These are phyloP conservation scores for Fissipunctia ypsillon DNA, from an alignment of 2,888 invertebrate species.

Conservation along the genomic window DNA sequence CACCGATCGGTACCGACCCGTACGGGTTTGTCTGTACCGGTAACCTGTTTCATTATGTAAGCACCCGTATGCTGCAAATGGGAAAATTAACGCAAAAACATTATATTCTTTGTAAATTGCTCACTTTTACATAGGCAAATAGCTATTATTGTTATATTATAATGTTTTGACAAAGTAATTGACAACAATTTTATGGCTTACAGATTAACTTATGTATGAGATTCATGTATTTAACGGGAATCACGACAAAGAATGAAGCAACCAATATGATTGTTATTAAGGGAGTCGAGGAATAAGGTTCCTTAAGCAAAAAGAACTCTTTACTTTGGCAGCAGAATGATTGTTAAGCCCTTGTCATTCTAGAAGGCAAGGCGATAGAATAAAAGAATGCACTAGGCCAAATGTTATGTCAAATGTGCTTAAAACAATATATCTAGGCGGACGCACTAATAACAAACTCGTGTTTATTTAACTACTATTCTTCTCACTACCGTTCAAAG, in stretches of 20 bases:
- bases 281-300: too few relatives aligned
- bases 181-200: constrained; percentile 29
- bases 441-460: neutral
- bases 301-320: too few relatives aligned
- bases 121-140: neutral
- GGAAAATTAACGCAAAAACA: neutral
- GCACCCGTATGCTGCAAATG: neutral
- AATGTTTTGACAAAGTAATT: constrained; percentile 52
- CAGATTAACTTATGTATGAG: constrained; percentile 51
- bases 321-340: too few relatives aligned
- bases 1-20: too few relatives aligned
- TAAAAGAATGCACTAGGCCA: too few relatives aligned
- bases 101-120: neutral
- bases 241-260: neutral
- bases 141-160: neutral
- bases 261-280: neutral
- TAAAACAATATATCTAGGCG: too few relatives aligned
- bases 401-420: neutral
- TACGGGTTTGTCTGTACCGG: too few relatives aligned
- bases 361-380: too few relatives aligned
- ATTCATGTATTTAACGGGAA: constrained; percentile 17
- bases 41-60: too few relatives aligned
- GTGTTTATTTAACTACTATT: neutral
- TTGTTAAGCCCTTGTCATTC: too few relatives aligned
- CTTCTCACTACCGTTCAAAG: too few relatives aligned